Conservation (phyloP, 2,797 vertebrate genomes). For the Coccyzus lansbergi region DNA sequence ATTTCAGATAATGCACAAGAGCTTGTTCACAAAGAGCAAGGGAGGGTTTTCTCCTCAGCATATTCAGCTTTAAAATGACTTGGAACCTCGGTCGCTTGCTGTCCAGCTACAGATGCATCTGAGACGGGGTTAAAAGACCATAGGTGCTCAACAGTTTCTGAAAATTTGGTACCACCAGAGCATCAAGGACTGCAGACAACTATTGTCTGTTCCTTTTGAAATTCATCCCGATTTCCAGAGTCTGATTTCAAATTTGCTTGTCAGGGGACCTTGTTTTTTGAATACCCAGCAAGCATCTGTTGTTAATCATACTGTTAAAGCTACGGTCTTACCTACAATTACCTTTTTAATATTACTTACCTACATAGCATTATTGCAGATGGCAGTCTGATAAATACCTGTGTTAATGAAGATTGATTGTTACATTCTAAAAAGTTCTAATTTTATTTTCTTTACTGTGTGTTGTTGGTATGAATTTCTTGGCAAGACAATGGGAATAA, state of each 20-base stretch:
- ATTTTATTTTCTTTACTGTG: background rate
- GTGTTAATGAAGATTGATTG: background rate
- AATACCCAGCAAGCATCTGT: background rate
- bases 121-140: background rate
- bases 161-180: background rate
- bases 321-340: background rate
- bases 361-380: background rate
- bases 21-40: background rate
- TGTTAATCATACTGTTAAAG: background rate
- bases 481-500: background rate
- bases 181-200: background rate
- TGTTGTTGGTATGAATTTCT: background rate
- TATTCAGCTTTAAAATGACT: rapidly evolving
- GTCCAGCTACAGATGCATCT: background rate
- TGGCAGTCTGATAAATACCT: background rate
- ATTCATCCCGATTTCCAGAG: background rate
- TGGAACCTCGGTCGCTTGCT: background rate
- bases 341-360: background rate
- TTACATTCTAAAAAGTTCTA: background rate
- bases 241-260: background rate
- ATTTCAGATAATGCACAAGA: background rate
- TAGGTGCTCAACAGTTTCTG: background rate
- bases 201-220: background rate
- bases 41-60: background rate
- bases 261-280: background rate